Evolutionary conservation across 2,113 vertebrate species (phyloP), one percentile per base, ranked within the genome.

Genomic region (Microcebus jonahi): DNA sequence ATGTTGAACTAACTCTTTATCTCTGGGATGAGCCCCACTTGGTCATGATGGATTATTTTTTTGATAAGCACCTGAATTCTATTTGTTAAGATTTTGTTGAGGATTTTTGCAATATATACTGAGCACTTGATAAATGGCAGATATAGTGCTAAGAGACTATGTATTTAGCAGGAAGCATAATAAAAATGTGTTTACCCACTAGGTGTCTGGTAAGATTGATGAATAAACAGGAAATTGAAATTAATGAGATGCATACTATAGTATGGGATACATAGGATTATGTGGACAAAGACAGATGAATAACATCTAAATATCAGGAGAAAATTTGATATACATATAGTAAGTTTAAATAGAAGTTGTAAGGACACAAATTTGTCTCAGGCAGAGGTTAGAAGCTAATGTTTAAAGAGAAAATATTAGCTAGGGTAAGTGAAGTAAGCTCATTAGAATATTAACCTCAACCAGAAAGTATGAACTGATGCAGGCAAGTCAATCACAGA

Each of bases 191-290:
- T 7, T 77, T 95, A 83, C 65, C 48, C 20, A 29, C 39, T 55
- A 53, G 15, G 11, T 95, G 59, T 53, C 68, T 92, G 29, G 23
- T 48, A 93, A 95, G 75, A 95, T 55, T 71, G 86, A 65, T 94
- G 70, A 96, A 20, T 81, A 97, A 96, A 94, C 3, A 88, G 57
- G 39, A 95, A 95, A 92, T 90, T 94, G n/a, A 90, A 71, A 61
- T 90, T 76, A 97, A 95, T 95, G 36, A 96, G 84, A 59, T 90
- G 53, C 15, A 12, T 94, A 75, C 42, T 85, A 11, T 55, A 48
- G 8, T 65, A 63, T 25, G 85, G 59, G 73, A 90, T 96, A 86
- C 70, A 25, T 23, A 90, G n/a, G 65, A 84, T 94, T 94, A 86
- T 34, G 29, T 63, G 20, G 59, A 23, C 23, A 59, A 94, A 68